Conservation (phyloP, 2,113 vertebrate species). For the Austrofundulus limnaeus region DNA sequence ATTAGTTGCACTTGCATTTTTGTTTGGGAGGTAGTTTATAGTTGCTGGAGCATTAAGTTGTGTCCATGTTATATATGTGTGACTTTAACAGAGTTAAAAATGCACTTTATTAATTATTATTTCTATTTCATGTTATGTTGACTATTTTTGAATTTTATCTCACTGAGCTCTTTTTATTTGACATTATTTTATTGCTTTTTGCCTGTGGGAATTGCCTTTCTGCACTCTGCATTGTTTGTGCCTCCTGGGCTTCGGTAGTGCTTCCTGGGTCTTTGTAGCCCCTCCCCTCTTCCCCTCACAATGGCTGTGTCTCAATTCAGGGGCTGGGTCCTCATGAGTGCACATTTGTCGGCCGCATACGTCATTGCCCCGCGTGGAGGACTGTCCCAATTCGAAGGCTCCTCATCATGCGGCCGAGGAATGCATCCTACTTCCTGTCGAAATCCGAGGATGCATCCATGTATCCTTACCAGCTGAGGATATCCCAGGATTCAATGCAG, state of each 20-base stretch:
- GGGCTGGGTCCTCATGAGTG: too few species aligned
- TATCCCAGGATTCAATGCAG: too few species aligned
- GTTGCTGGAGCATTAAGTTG: not conserved
- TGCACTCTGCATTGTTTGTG: not conserved
- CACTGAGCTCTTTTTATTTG: not conserved
- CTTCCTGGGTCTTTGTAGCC: not conserved
- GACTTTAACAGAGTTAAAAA: not conserved
- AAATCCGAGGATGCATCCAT: too few species aligned
- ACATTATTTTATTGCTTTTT: not conserved
- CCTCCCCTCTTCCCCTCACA: too few species aligned
- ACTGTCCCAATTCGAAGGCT: too few species aligned
- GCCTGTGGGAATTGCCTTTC: not conserved
- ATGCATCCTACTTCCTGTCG: too few species aligned
- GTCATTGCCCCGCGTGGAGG: too few species aligned
- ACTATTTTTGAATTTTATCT: not conserved
- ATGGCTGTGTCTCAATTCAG: too few species aligned
- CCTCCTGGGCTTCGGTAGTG: not conserved
- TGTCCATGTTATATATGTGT: too few species aligned
- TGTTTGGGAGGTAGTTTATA: constrained; percentile 4
- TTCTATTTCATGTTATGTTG: not conserved
- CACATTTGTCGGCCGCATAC: too few species aligned
- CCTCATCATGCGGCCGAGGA: too few species aligned
- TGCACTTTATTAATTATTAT: not conserved
- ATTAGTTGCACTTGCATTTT: not conserved
- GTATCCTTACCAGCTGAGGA: too few species aligned